Percentiles rank a stretch among this genome's conserved stretches.
These are phyloP conservation scores for Pogonomyrmex barbatus DNA, from an alignment of 1,140 invertebrate species.

Conservation along the genomic window DNA sequence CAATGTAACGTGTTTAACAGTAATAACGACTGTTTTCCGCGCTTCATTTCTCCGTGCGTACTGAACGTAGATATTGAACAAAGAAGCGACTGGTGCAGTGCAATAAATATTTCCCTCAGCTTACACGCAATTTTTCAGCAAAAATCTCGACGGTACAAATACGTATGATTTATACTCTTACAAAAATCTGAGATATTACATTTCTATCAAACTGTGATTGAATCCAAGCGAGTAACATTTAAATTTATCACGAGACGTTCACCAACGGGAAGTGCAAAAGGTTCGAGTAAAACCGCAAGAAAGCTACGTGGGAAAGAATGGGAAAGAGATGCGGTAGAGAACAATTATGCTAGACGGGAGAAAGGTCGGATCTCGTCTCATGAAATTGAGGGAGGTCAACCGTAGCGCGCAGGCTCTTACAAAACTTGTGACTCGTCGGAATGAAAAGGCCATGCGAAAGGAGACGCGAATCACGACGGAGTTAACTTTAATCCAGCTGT, in stretches of 20 bases:
- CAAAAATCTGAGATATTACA: neutral
- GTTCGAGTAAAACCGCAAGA: conserved; percentile 16
- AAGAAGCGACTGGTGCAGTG: neutral
- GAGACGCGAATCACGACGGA: conserved; percentile 6
- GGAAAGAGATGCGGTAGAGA: conserved; percentile 51
- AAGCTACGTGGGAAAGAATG: conserved; percentile 43
- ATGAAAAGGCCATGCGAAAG: conserved; percentile 56
- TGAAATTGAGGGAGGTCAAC: conserved; percentile 63
- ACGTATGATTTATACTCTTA: neutral
- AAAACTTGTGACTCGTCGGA: conserved; percentile 21
- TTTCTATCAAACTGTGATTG: neutral
- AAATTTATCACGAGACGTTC: conserved; percentile 11
- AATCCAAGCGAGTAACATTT: neutral
- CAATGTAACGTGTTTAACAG: conserved; percentile 56
- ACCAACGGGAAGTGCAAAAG: conserved; percentile 1
- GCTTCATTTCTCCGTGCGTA: conserved; percentile 18
- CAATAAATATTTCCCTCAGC: conserved; percentile 1
- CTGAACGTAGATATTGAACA: neutral
- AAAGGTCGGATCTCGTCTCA: conserved; percentile 54
- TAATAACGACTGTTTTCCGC: conserved; percentile 37
- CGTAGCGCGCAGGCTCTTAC: conserved; percentile 55
- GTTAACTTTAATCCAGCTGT: neutral
- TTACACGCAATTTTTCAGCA: neutral
- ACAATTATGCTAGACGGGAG: conserved; percentile 65
- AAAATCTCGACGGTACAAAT: conserved; percentile 1